phyloP scores from a whole-genome alignment of 37 sponge, comb jelly and placozoan genomes.

The Crambe crambe region DNA sequence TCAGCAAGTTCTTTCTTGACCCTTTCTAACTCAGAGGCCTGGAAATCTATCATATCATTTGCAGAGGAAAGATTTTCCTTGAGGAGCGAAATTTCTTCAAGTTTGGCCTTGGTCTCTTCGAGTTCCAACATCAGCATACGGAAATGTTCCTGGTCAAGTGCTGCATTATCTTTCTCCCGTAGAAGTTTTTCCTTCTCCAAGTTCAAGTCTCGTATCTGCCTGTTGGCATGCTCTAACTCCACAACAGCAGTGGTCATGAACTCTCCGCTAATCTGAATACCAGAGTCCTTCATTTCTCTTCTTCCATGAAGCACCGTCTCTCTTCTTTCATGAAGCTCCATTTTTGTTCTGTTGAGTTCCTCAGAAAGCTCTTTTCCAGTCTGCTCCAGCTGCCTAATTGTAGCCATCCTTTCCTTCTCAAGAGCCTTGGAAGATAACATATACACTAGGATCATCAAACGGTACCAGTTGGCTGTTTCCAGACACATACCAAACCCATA shows the following conservation, averaged over 20 bases:
- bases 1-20: not conserved
- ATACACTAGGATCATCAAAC: too few relatives aligned
- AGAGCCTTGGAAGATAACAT: too few relatives aligned
- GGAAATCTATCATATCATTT: not conserved
- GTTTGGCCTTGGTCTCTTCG: not conserved
- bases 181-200: not conserved
- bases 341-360: too few relatives aligned
- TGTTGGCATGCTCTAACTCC: not conserved
- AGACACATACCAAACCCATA: too few relatives aligned
- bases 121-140: not conserved
- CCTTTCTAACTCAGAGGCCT: not conserved
- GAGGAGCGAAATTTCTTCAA: not conserved
- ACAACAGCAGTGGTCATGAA: not conserved
- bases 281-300: not conserved
- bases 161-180: not conserved
- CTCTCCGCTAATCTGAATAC: not conserved
- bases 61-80: not conserved
- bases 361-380: not conserved
- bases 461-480: too few relatives aligned
- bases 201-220: not conserved
- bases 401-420: too few relatives aligned
- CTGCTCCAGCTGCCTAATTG: not conserved
- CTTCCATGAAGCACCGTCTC: not conserved
- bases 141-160: not conserved
- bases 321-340: not conserved